Evolutionary conservation across 1,140 invertebrate genomes (phyloP).

Genomic region (Drosophila prosaltans): DNA sequence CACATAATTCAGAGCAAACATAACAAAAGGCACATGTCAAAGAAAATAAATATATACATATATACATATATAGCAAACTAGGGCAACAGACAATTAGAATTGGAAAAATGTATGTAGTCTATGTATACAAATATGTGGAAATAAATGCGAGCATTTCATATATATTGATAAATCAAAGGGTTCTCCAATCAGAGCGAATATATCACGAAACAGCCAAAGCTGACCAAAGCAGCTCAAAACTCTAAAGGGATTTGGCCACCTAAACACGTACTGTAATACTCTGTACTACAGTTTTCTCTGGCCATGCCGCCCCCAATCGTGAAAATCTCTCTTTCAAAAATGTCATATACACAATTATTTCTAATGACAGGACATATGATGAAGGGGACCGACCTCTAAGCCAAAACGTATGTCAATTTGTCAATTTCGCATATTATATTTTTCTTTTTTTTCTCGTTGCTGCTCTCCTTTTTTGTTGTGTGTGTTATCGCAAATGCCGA

Average conservation of each 20-base stretch:
- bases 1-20: conserved; percentile 60
- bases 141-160: neutral
- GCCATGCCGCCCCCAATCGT: neutral
- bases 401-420: conserved; percentile 77
- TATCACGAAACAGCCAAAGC: conserved; percentile 52
- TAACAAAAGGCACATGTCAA: conserved; percentile 43
- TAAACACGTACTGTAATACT: neutral
- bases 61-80: neutral
- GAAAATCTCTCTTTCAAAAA: conserved; percentile 13
- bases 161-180: conserved; percentile 43
- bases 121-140: no score
- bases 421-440: conserved; percentile 76
- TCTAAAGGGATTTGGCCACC: conserved; percentile 11
- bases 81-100: conserved; percentile 21
- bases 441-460: conserved; percentile 29
- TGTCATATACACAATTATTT: conserved; percentile 67
- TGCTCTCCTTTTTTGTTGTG: conserved; percentile 26
- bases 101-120: neutral
- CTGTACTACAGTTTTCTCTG: no score
- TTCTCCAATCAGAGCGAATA: conserved; percentile 59
- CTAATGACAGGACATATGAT: conserved; percentile 73
- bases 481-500: conserved; percentile 52
- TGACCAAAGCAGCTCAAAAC: conserved; percentile 68
- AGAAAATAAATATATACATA: no score
- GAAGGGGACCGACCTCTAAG: conserved; percentile 49